Evolutionary conservation across 1,140 invertebrate species (phyloP), one percentile per base, ranked within the genome.

Genomic region (Coelopa frigida): DNA sequence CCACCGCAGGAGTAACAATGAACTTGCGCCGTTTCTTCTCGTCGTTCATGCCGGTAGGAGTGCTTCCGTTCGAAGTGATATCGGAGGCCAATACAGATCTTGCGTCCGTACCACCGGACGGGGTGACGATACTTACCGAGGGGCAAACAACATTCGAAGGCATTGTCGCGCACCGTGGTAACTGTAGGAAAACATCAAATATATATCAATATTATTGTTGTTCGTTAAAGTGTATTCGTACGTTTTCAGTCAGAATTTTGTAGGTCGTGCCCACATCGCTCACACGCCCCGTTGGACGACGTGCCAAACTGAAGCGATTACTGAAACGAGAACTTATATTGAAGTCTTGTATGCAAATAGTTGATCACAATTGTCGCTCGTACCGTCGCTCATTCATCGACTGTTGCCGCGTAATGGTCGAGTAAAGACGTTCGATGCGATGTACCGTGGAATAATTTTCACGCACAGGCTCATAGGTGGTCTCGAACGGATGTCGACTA

Each of bases 151-250:
- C 23, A 14, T 53, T 49, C 0, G 55, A 50, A 1, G 61, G 54
- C 58, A 65, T 56, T 29, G 52, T 62, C 17, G 51, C 44, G 12
- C 59, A 57, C 3, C 62, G 61, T 8, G 61, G 59, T 17, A 58
- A 50, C 61, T 61, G 18, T 1, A 23, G 23, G 11, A 12, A 6
- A 17, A 37, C 27, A 7, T 3, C 31, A 32, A 44, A 10, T 35
- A 6, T 10, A 22, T 6, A 3, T 38, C 24, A 21, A 38, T 38
- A 17, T 37, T 37, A 4, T 29, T 22, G 11, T 26, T 37, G 11
- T 23, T 8, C 3, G 18, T 8, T 2, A 23, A 7, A 37, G 20
- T 38, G 20, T 15, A 11, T 33, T 31, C 17, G 37, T 43, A 50
- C 49, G 20, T 31, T 46, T 18, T 40, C 44, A 33, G 37, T 23